A percentile compares a stretch with the other conserved stretches of the same genome.
Evolutionary conservation across 2,797 vertebrate species (phyloP).

Genomic region (Vespertilio murinus): DNA sequence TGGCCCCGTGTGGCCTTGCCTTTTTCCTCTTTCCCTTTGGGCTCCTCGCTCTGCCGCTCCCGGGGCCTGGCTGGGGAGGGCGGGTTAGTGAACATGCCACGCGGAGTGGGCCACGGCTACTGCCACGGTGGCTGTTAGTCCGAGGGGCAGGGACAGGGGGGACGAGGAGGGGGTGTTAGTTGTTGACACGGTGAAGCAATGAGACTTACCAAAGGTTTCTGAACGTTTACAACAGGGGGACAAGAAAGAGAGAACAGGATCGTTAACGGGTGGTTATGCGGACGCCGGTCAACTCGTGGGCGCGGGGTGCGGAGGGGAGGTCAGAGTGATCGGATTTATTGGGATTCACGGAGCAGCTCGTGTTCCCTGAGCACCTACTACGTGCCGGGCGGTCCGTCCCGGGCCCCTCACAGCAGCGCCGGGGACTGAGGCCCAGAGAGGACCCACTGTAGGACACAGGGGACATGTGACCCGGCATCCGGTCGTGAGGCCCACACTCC

Average conservation of each 20-base stretch:
- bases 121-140: constrained; percentile 92
- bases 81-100: constrained; percentile 92
- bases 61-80: constrained; percentile 62
- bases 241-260: constrained; percentile 83
- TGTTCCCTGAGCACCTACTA: rapidly evolving
- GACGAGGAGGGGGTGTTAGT: constrained; percentile 70
- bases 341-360: rapidly evolving
- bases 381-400: rapidly evolving
- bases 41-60: constrained; percentile 62
- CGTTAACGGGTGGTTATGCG: constrained; percentile 70
- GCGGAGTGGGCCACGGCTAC: constrained; percentile 80
- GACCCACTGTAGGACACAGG: rapidly evolving
- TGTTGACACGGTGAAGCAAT: constrained; percentile 73
- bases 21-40: constrained; percentile 78
- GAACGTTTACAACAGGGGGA: constrained; percentile 89
- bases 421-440: background rate
- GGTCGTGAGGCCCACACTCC: rapidly evolving
- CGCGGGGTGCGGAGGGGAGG: rapidly evolving
- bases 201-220: constrained; percentile 99
- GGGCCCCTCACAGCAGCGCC: background rate
- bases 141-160: constrained; percentile 74
- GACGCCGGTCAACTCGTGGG: background rate
- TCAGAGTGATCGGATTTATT: rapidly evolving
- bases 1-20: background rate
- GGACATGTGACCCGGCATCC: background rate